Evolutionary conservation across 2,888 invertebrate species (phyloP).

Genomic region (Muschampia staudingeri): DNA sequence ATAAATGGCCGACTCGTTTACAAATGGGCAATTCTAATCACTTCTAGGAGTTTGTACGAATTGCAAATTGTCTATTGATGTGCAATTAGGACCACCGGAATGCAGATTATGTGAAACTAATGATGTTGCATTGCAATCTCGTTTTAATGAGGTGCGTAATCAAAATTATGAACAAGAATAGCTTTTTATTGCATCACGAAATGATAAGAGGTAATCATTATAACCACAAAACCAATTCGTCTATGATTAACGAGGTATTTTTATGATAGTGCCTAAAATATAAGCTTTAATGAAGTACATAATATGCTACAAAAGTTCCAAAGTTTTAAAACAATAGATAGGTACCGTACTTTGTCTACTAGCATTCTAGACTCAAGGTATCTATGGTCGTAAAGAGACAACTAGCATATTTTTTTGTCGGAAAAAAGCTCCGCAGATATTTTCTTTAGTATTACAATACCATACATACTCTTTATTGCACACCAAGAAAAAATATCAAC

Average conservation of each 20-base stretch:
- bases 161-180: slow-evolving; percentile 1
- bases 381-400: too few relatives aligned
- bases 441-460: too few relatives aligned
- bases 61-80: slow-evolving; percentile 36
- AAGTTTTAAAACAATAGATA: too few relatives aligned
- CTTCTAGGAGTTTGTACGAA: slow-evolving; percentile 33
- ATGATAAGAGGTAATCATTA: not conserved
- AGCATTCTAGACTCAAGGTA: too few relatives aligned
- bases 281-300: too few relatives aligned
- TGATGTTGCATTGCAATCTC: slow-evolving; percentile 35
- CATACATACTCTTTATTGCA: too few relatives aligned
- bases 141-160: slow-evolving; percentile 39
- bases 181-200: slow-evolving; percentile 27
- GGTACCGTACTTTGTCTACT: not conserved
- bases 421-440: too few relatives aligned
- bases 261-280: too few relatives aligned
- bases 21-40: slow-evolving; percentile 37
- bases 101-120: slow-evolving; percentile 37
- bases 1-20: slow-evolving; percentile 10
- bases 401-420: too few relatives aligned
- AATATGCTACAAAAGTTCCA: too few relatives aligned
- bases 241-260: not conserved
- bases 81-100: slow-evolving; percentile 43
- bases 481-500: too few relatives aligned
- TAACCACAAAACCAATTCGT: not conserved